A percentile compares a stretch with the other conserved stretches of the same genome.
Evolutionary conservation across 2,888 invertebrate genomes (phyloP).

Genomic region (Cephonodes hylas): DNA sequence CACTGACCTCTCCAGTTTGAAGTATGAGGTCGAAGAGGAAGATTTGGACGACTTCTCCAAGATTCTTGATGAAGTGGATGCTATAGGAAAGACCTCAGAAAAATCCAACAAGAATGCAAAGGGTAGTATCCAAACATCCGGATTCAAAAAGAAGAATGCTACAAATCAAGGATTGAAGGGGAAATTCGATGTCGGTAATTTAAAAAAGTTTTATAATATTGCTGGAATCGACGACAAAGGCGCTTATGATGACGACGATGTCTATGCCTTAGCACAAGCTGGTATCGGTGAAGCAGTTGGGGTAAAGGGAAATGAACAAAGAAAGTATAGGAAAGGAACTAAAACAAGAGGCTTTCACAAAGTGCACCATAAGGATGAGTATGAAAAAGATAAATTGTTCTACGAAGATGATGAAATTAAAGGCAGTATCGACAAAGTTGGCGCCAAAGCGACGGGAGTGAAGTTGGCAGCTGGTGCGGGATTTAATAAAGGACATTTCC

Average conservation of each 20-base stretch:
- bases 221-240: conserved; percentile 52
- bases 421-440: conserved; percentile 74
- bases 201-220: conserved; percentile 57
- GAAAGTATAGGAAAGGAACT: conserved; percentile 77
- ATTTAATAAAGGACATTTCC: conserved; percentile 58
- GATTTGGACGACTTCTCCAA: conserved; percentile 56
- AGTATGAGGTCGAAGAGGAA: conserved; percentile 60
- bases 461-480: conserved; percentile 66
- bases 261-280: conserved; percentile 64
- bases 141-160: conserved; percentile 53
- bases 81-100: conserved; percentile 18
- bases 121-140: conserved; percentile 40
- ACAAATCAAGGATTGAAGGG: conserved; percentile 49
- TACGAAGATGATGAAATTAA: conserved; percentile 80
- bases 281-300: conserved; percentile 61
- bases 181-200: conserved; percentile 52
- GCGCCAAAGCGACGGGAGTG: conserved; percentile 71
- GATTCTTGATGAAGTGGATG: conserved; percentile 42
- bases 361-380: conserved; percentile 82
- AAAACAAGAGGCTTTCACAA: conserved; percentile 81
- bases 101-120: conserved; percentile 30
- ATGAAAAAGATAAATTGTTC: conserved; percentile 81
- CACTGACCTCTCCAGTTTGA: conserved; percentile 52
- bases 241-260: conserved; percentile 58
- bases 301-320: conserved; percentile 64